phyloP scores from a whole-genome alignment of 2,888 invertebrate species.

The Pandemis cinnamomeana region DNA sequence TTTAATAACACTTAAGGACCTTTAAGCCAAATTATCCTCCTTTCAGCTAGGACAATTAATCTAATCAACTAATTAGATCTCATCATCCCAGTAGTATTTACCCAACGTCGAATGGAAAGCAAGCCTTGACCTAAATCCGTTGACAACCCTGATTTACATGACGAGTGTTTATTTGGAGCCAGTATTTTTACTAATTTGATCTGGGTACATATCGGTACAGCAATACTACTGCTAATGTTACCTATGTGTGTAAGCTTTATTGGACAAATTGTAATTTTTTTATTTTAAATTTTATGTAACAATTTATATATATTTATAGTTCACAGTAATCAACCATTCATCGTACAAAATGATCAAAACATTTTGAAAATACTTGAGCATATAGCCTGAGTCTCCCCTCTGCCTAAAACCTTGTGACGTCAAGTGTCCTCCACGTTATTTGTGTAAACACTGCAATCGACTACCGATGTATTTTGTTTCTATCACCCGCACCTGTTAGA shows the following conservation, averaged over 20 bases:
- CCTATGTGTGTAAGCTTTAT: no score
- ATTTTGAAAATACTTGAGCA: neutral
- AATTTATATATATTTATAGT: no score
- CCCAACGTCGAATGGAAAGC: constrained; percentile 25
- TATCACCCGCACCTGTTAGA: constrained; percentile 2
- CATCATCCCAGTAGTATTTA: constrained; percentile 34
- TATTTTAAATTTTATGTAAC: no score
- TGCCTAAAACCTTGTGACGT: neutral
- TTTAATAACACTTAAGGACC: neutral
- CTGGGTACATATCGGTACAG: no score
- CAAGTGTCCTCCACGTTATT: constrained; percentile 8
- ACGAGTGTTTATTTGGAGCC: neutral
- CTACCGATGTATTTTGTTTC: constrained; percentile 25
- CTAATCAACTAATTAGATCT: constrained; percentile 38
- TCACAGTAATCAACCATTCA: no score
- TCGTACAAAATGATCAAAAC: no score
- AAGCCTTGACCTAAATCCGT: constrained; percentile 34
- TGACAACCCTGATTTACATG: constrained; percentile 18
- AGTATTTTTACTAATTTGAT: neutral
- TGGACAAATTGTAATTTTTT: no score
- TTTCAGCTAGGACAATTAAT: constrained; percentile 20
- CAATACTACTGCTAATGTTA: no score
- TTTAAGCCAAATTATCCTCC: constrained; percentile 21
- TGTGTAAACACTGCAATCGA: constrained; percentile 17
- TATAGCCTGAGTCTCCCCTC: neutral